These are phyloP conservation scores for Cassiopea andromeda DNA, from an alignment of 30 jellyfish, hydroid and myxozoan genomes.

Conservation along the genomic window DNA sequence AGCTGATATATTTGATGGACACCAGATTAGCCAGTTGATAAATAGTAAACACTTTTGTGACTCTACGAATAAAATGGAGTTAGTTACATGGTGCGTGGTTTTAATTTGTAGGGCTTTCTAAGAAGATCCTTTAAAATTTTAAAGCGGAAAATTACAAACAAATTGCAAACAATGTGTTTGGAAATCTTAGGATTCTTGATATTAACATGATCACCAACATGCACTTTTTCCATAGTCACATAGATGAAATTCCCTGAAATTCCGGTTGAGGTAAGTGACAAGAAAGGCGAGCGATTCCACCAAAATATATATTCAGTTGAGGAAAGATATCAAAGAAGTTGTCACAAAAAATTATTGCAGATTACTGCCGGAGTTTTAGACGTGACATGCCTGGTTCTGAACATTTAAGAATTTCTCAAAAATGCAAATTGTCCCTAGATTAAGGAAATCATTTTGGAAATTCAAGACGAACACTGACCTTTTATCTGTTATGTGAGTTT, in stretches of 20 bases:
- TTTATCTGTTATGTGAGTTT: neutral
- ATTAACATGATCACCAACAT: conserved; percentile 15
- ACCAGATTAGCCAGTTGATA: neutral
- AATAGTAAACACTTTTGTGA: neutral
- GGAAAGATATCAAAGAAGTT: conserved; percentile 45
- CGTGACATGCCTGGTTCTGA: conserved; percentile 15
- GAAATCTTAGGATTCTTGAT: neutral
- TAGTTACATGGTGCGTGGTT: neutral
- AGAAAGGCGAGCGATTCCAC: conserved; percentile 31
- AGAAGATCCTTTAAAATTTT: conserved; percentile 12
- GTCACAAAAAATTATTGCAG: conserved; percentile 31
- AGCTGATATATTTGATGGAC: conserved; percentile 15
- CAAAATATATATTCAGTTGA: conserved; percentile 20
- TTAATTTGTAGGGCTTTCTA: neutral
- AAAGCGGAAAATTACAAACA: conserved; percentile 10
- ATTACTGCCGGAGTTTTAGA: conserved; percentile 13
- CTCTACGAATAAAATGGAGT: neutral
- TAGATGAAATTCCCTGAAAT: neutral
- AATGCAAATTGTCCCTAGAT: conserved; percentile 3
- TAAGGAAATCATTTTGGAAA: neutral
- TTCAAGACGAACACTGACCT: neutral
- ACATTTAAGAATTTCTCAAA: conserved; percentile 15
- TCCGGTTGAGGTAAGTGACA: conserved; percentile 8
- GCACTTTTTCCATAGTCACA: conserved; percentile 21
- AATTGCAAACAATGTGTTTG: conserved; percentile 15